A percentile compares a stretch with the other conserved stretches of the same genome.
phyloP scores from a whole-genome alignment of 2,797 vertebrate species.

The Spondyliosoma cantharus region DNA sequence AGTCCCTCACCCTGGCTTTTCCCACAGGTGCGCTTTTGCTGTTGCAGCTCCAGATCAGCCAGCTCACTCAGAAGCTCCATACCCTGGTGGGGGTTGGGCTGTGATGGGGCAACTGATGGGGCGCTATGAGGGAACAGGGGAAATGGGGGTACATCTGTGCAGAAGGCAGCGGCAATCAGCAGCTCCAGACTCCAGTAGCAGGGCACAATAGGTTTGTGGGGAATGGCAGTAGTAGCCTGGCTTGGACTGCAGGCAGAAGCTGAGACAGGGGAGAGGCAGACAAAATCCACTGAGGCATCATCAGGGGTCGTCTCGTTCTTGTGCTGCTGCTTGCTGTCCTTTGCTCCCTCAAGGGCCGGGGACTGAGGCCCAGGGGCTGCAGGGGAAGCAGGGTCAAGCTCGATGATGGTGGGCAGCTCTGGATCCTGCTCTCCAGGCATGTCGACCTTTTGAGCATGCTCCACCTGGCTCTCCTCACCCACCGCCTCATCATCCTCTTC shows the following conservation, averaged over 20 bases:
- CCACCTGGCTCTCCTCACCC: conserved; percentile 69
- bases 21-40: conserved; percentile 77
- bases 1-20: conserved; percentile 82
- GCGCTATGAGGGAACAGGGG: conserved; percentile 75
- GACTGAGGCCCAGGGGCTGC: conserved; percentile 54
- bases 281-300: conserved; percentile 56
- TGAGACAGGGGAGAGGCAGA: conserved; percentile 65
- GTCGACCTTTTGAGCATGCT: conserved; percentile 67
- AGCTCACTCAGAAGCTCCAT: conserved; percentile 96
- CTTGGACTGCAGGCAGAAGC: conserved; percentile 26
- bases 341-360: conserved; percentile 43
- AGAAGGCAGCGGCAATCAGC: conserved; percentile 91
- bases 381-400: conserved; percentile 72
- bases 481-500: conserved; percentile 70
- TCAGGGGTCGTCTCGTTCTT: conserved; percentile 56
- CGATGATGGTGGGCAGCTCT: conserved; percentile 64
- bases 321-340: conserved; percentile 53
- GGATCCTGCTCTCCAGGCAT: conserved; percentile 69
- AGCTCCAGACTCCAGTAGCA: conserved; percentile 90
- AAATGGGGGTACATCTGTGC: conserved; percentile 83
- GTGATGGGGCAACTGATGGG: conserved; percentile 63
- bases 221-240: conserved; percentile 19
- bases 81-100: conserved; percentile 85
- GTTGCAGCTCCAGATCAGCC: conserved; percentile 91
- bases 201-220: conserved; percentile 73